These are phyloP conservation scores for Leptinotarsa juncta DNA, from an alignment of 2,888 invertebrate species.

Conservation along the genomic window DNA sequence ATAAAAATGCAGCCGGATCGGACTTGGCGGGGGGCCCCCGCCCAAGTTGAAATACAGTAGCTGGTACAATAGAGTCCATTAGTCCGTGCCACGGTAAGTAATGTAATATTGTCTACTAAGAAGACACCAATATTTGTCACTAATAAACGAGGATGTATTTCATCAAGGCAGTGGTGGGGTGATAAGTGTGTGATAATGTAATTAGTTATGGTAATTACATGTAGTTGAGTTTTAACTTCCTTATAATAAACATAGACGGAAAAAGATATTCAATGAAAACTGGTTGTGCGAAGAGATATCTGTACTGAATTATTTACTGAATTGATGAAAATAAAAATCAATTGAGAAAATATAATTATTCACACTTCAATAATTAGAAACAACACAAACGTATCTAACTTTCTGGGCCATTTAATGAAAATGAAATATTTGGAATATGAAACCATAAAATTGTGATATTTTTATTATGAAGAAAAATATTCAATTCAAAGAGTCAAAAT, in stretches of 20 bases:
- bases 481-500: too few relatives aligned
- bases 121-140: slow-evolving; percentile 58
- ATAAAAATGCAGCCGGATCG: slow-evolving; percentile 60
- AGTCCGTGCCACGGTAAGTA: slow-evolving; percentile 59
- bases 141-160: slow-evolving; percentile 52
- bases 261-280: neutral
- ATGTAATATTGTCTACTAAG: slow-evolving; percentile 60
- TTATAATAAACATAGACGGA: neutral
- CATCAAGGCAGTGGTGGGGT: slow-evolving; percentile 24
- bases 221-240: neutral
- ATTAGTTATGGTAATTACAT: neutral
- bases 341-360: too few relatives aligned
- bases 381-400: too few relatives aligned
- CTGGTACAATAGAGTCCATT: slow-evolving; percentile 61
- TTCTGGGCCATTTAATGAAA: too few relatives aligned
- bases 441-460: too few relatives aligned
- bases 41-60: slow-evolving; percentile 65
- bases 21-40: slow-evolving; percentile 57
- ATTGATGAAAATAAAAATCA: too few relatives aligned
- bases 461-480: too few relatives aligned
- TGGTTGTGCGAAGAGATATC: too few relatives aligned
- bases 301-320: too few relatives aligned
- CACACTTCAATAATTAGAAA: too few relatives aligned
- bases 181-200: neutral
- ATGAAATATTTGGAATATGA: too few relatives aligned